Conservation (phyloP, 2,797 vertebrate species). For the Orestias chungarensis region DNA sequence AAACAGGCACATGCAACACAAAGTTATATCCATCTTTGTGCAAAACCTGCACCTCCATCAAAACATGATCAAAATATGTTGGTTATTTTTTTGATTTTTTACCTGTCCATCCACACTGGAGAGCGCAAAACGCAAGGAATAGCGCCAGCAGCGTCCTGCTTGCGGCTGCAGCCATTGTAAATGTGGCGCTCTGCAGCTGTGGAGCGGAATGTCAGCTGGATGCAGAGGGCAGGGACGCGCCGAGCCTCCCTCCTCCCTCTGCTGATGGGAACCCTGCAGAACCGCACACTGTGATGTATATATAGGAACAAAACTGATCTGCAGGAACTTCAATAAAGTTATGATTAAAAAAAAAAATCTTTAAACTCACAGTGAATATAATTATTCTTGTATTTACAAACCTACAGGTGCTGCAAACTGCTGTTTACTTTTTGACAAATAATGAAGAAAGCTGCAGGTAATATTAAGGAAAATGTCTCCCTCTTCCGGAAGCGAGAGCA, state of each 20-base stretch:
- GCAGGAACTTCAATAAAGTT: background rate
- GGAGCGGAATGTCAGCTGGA: slow-evolving; percentile 71
- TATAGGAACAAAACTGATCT: background rate
- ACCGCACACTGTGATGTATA: slow-evolving; percentile 1
- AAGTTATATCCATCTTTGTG: background rate
- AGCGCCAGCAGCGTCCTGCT: slow-evolving; percentile 79
- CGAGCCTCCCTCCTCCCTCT: slow-evolving; percentile 61
- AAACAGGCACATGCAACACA: background rate
- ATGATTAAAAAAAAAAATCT: background rate
- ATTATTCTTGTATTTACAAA: background rate
- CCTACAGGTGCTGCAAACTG: background rate
- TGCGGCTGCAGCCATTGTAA: slow-evolving; percentile 79
- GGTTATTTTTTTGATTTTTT: slow-evolving; percentile 56
- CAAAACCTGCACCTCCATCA: slow-evolving; percentile 39
- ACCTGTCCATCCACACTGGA: slow-evolving; percentile 75
- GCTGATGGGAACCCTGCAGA: slow-evolving; percentile 34
- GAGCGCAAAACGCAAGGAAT: slow-evolving; percentile 75
- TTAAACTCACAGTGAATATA: background rate
- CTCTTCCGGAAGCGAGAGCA: slow-evolving; percentile 59
- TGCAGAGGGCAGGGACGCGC: slow-evolving; percentile 59
- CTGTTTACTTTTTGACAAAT: background rate
- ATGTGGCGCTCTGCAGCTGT: slow-evolving; percentile 64
- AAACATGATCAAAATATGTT: background rate
- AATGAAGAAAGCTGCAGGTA: background rate
- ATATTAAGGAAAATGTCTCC: slow-evolving; percentile 63